A percentile compares a stretch with the other conserved stretches of the same genome.
These are phyloP conservation scores for Chiridota heheva DNA, from an alignment of 35 echinoderm and acorn worm genomes.

Conservation along the genomic window DNA sequence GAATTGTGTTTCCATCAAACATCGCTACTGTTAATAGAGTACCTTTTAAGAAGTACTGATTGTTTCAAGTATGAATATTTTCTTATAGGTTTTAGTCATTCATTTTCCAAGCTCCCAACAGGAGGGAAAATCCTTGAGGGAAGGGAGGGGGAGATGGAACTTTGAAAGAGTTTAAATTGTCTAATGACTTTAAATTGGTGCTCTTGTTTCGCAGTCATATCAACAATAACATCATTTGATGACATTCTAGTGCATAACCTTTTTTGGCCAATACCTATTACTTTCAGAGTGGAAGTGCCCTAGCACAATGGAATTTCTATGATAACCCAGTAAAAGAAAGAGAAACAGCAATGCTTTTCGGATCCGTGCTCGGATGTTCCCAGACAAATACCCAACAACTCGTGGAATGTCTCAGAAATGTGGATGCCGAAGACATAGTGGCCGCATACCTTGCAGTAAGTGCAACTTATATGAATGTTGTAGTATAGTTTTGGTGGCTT, in stretches of 20 bases:
- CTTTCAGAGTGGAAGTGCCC: neutral
- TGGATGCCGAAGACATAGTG: neutral
- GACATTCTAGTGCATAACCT: neutral
- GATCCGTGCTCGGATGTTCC: neutral
- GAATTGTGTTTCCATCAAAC: no score
- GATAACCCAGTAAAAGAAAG: neutral
- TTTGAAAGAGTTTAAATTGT: neutral
- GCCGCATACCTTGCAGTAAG: neutral
- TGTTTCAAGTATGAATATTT: no score
- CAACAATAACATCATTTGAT: neutral
- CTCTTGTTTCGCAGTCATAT: neutral
- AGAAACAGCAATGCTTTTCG: neutral
- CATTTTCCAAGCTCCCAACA: no score
- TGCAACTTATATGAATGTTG: no score
- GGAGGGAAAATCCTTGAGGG: no score
- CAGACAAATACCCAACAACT: neutral
- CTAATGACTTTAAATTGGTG: neutral
- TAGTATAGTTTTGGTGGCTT: no score
- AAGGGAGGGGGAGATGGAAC: neutral
- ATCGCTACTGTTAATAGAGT: no score
- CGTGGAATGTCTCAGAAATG: neutral
- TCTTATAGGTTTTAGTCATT: no score
- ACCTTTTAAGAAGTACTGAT: no score
- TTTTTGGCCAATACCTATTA: neutral
- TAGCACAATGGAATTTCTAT: neutral